Conservation (phyloP, 2,113 vertebrate genomes). For the Prionailurus viverrinus region DNA sequence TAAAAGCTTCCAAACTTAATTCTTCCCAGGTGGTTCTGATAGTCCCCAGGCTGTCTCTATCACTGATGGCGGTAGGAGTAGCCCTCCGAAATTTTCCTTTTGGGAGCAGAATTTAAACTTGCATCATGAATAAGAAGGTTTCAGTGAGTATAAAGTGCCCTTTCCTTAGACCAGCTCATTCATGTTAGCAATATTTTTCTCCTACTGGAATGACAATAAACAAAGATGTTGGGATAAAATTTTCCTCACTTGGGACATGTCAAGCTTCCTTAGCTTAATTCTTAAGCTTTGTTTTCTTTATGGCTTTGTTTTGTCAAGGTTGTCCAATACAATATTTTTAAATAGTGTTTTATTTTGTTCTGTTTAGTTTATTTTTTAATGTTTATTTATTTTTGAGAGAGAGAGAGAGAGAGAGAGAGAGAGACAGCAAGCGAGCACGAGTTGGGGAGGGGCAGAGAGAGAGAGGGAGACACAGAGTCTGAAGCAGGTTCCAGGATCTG, state of each 20-base stretch:
- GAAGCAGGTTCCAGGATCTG: no score
- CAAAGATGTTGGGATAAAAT: neutral
- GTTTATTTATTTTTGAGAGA: no score
- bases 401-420: no score
- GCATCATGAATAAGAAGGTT: neutral
- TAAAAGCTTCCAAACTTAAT: neutral
- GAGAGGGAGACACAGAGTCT: no score
- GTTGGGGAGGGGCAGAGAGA: no score
- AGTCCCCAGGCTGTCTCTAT: neutral
- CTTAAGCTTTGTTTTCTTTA: neutral
- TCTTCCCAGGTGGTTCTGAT: neutral
- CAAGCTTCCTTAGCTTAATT: constrained; percentile 30
- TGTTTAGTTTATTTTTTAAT: neutral
- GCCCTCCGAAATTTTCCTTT: neutral
- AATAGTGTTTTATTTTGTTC: neutral
- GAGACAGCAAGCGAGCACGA: no score
- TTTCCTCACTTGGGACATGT: neutral
- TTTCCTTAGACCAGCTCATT: neutral
- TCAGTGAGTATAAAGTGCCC: neutral
- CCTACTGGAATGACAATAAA: neutral
- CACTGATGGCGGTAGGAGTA: neutral
- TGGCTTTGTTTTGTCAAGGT: constrained; percentile 29
- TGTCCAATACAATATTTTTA: neutral
- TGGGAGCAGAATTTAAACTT: constrained; percentile 22
- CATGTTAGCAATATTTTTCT: neutral